Percentiles rank a stretch among this genome's conserved stretches.
Evolutionary conservation across 2,888 invertebrate species (phyloP).

Genomic region (Hemaris fuciformis): DNA sequence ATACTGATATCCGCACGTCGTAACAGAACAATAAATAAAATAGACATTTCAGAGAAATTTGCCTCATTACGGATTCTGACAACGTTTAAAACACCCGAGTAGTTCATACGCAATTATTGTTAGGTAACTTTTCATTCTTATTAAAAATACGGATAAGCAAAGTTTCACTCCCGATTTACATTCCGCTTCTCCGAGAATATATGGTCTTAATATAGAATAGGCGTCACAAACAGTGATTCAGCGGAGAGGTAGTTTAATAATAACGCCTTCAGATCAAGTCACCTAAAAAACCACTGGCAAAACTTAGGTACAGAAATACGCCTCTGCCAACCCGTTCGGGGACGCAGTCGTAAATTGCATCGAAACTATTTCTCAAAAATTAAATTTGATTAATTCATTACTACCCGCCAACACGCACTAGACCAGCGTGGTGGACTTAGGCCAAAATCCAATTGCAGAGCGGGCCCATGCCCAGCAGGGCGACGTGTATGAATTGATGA

Average conservation of each 20-base stretch:
- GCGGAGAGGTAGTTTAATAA: not conserved
- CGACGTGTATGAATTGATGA: too few species aligned
- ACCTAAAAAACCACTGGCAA: not conserved
- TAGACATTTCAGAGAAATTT: slow-evolving; percentile 11
- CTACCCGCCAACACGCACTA: too few species aligned
- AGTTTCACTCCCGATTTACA: not conserved
- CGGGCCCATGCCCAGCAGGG: too few species aligned
- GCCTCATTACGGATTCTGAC: slow-evolving; percentile 4
- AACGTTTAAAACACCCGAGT: not conserved
- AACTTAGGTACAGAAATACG: too few species aligned
- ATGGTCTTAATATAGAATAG: not conserved
- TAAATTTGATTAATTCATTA: too few species aligned
- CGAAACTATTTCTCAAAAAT: too few species aligned
- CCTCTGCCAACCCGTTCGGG: too few species aligned
- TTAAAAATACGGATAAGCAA: not conserved
- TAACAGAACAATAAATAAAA: slow-evolving; percentile 27
- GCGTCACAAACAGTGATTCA: not conserved
- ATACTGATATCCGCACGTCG: slow-evolving; percentile 25
- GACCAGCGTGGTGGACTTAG: too few species aligned
- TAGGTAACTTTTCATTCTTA: not conserved
- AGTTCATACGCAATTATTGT: not conserved
- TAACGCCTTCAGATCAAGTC: not conserved
- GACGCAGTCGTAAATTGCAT: not conserved
- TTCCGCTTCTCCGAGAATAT: not conserved
- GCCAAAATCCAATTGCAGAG: too few species aligned